phyloP scores from a whole-genome alignment of 2,113 vertebrate genomes.

The Oxyura jamaicensis region DNA sequence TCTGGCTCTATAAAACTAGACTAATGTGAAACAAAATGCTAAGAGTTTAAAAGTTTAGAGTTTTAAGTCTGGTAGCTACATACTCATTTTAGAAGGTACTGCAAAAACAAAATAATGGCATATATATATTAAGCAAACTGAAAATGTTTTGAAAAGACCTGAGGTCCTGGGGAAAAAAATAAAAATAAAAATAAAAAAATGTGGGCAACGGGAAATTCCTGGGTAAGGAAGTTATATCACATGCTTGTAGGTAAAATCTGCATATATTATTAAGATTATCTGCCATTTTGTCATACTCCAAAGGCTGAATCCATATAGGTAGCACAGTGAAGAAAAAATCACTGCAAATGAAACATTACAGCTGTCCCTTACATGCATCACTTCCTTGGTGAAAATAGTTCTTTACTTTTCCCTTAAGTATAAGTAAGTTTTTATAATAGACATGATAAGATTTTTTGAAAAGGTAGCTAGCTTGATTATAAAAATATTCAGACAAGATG shows the following conservation, averaged over 20 bases:
- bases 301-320: background rate
- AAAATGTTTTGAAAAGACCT: background rate
- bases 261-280: background rate
- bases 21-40: slow-evolving; percentile 59
- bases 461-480: background rate
- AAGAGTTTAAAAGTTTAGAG: slow-evolving; percentile 2
- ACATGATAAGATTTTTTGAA: background rate
- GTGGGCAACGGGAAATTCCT: background rate
- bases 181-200: background rate
- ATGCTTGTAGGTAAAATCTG: background rate
- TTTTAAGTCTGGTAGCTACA: slow-evolving; percentile 9
- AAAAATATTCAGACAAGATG: background rate
- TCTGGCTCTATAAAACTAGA: slow-evolving; percentile 58
- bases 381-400: background rate
- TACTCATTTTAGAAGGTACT: background rate
- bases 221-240: background rate
- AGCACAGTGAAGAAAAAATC: background rate
- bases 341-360: slow-evolving; percentile 1
- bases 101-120: background rate
- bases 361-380: background rate
- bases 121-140: background rate
- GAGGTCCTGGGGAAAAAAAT: background rate
- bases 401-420: background rate
- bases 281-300: background rate
- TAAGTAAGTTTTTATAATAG: background rate